Evolutionary conservation across 2,888 invertebrate genomes (phyloP).

Genomic region (Stenolophus ochropezus): DNA sequence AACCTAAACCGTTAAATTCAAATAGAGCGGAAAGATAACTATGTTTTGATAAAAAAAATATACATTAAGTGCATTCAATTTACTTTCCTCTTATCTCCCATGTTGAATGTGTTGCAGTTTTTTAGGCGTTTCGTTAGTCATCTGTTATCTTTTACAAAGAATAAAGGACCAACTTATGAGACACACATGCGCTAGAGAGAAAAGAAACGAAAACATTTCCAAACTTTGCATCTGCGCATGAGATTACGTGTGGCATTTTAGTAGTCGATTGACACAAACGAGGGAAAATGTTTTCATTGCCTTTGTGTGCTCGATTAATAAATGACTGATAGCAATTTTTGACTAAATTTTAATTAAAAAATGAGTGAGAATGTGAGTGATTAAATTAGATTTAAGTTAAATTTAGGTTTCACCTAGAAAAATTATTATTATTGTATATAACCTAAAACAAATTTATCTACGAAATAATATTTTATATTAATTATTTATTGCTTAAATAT

Average conservation of each 20-base stretch:
- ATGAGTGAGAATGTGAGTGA: neutral
- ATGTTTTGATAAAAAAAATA: constrained; percentile 17
- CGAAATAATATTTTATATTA: neutral
- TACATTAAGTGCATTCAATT: no score
- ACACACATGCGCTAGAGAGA: neutral
- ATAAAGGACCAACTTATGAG: neutral
- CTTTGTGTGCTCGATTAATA: neutral
- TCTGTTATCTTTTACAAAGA: neutral
- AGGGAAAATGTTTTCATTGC: constrained; percentile 42
- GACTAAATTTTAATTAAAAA: constrained; percentile 10
- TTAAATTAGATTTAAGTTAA: neutral
- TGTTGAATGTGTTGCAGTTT: neutral
- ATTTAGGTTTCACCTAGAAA: neutral
- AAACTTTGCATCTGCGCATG: constrained; percentile 33
- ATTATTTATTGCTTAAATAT: constrained; percentile 4
- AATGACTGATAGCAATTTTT: neutral
- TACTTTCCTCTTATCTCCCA: neutral
- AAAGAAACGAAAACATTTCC: constrained; percentile 29
- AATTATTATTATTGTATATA: neutral
- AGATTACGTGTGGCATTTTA: constrained; percentile 17
- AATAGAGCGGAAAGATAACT: neutral
- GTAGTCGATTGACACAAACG: constrained; percentile 23
- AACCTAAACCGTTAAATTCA: no score
- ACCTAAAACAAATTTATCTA: neutral
- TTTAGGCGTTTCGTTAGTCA: neutral